These are phyloP conservation scores for Helicoverpa armigera DNA, from an alignment of 1,140 invertebrate species.

Conservation along the genomic window DNA sequence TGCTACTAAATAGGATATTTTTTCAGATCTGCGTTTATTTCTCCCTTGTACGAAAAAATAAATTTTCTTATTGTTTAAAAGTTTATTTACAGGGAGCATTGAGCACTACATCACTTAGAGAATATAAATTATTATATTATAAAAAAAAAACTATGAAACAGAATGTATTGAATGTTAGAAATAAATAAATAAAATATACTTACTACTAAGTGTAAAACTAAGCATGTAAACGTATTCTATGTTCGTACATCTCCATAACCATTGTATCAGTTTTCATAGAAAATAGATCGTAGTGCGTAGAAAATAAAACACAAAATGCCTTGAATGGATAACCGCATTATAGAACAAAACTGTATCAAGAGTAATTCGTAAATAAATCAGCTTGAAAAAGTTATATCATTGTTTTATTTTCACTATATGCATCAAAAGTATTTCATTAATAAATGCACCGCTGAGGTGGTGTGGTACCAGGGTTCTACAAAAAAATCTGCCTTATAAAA, in stretches of 20 bases:
- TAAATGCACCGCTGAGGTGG: too few species aligned
- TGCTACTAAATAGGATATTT: constrained; percentile 39
- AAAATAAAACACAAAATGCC: constrained; percentile 61
- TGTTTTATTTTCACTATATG: constrained; percentile 46
- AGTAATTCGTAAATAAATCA: constrained; percentile 67
- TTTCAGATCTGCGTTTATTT: constrained; percentile 17
- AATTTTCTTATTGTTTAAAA: constrained; percentile 4
- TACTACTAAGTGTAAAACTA: constrained; percentile 41
- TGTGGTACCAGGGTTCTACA: too few species aligned
- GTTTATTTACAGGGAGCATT: constrained; percentile 55
- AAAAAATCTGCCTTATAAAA: too few species aligned
- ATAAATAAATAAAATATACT: neutral
- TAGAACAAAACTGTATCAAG: constrained; percentile 61
- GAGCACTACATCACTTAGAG: constrained; percentile 31
- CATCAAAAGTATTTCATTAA: too few species aligned
- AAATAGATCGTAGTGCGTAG: constrained; percentile 65
- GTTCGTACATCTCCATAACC: constrained; percentile 38
- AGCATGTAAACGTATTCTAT: constrained; percentile 41
- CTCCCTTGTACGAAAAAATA: neutral
- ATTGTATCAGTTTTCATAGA: constrained; percentile 50
- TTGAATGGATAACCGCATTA: constrained; percentile 60
- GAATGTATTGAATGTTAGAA: constrained; percentile 51
- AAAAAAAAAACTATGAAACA: constrained; percentile 13
- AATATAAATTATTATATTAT: constrained; percentile 10
- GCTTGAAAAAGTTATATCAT: constrained; percentile 53